Evolutionary conservation across 2,113 vertebrate species (phyloP).

Genomic region (Redunca redunca): DNA sequence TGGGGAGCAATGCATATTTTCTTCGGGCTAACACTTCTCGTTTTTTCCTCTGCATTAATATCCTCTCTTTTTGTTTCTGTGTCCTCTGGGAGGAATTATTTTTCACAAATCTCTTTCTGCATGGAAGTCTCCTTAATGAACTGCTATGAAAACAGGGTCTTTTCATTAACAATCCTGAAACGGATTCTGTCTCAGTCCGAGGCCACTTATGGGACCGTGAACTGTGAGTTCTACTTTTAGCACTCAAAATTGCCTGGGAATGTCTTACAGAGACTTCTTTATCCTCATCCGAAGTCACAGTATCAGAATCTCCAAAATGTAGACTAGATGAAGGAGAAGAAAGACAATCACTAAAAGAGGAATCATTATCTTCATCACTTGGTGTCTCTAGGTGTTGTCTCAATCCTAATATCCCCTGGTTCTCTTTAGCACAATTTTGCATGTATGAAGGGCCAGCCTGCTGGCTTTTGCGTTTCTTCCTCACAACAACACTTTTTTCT

Average conservation of each 20-base stretch:
- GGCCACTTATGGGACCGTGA: conserved; percentile 93
- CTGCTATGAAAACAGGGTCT: conserved; percentile 89
- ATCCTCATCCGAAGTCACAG: conserved; percentile 95
- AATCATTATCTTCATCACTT: conserved; percentile 93
- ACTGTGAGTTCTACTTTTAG: conserved; percentile 86
- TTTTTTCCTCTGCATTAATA: conserved; percentile 95
- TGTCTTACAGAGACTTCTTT: conserved; percentile 82
- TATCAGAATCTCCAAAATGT: conserved; percentile 97
- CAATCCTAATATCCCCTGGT: conserved; percentile 81
- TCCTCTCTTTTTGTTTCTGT: conserved; percentile 95
- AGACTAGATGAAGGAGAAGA: conserved; percentile 97
- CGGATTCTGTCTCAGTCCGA: conserved; percentile 89
- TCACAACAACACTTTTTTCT: conserved; percentile 89
- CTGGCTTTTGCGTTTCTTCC: conserved; percentile 97
- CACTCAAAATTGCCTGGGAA: conserved; percentile 81
- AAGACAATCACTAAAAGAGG: conserved; percentile 96
- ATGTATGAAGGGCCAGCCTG: conserved; percentile 96
- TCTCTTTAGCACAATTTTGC: conserved; percentile 89
- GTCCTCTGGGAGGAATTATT: conserved; percentile 89
- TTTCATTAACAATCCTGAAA: conserved; percentile 89
- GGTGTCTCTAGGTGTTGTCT: conserved; percentile 86
- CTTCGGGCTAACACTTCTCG: conserved; percentile 92
- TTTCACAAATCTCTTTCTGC: conserved; percentile 94
- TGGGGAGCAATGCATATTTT: conserved; percentile 94
- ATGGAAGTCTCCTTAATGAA: conserved; percentile 84